Base-by-base conservation (phyloP, 2,113 vertebrate genomes). In the Cnemophilus loriae region DNA sequence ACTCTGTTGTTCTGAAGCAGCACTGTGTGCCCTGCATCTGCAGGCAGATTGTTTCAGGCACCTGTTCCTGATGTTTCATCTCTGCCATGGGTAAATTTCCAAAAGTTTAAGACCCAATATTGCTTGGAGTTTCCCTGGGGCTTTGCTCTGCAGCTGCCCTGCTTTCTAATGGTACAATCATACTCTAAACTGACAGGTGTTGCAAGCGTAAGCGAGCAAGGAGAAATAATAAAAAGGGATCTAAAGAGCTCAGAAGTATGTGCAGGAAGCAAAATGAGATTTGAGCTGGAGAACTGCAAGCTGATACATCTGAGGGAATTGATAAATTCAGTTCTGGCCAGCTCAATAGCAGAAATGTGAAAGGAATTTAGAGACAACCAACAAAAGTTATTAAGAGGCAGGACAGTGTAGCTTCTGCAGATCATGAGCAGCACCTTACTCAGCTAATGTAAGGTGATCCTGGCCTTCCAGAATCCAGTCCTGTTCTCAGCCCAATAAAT, bases 181-280 rank as follows among this genome's bases (percentile, higher is more conserved):
- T 28, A 23, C 49, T 79, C 87, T 26, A 53, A 94, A 90, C 42
- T 65, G 95, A 83, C 93, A 92, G 92, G 85, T 90, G 93, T 63
- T 86, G 90, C 82, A 77, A 77, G 77, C 3, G 0, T 32, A 87
- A 79, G 74, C 0, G 3, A 90, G 63, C 30, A 56, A 88, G 71
- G 71, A 77, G 59, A 96, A 95, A 95, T 97, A 96, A 96, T 96
- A 85, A 90, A 94, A 94, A 88, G 55, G 82, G 82, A 92, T 95
- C 84, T 93, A 83, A 95, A 93, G 85, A 94, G 85, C 93, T 95
- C 90, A 91, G 87, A 86, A 91, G 63, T 91, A 53, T 0, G 6
- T 74, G 79, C 90, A 83, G 78, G 50, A 73, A 84, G 71, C 55
- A 95, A 96, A 97, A 96, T 95, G 78, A 94, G 82, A 87, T 93